Evolutionary conservation across 2,888 invertebrate genomes (phyloP), one percentile per base, ranked within the genome.

Genomic region (Sinopyrophorus schimmeli): DNA sequence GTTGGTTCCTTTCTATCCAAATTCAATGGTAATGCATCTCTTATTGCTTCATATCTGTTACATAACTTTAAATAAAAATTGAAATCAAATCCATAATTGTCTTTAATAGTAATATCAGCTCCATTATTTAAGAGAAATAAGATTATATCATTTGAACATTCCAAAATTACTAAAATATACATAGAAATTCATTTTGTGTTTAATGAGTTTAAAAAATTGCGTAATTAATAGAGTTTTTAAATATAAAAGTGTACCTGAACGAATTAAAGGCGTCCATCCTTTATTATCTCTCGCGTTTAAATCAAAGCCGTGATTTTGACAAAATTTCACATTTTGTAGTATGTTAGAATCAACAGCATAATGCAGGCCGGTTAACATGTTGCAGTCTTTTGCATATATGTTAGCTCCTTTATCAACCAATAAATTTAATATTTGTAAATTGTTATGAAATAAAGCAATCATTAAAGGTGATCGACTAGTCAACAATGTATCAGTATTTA

Each of bases 241-340:
- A 6, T 24, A 20, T 32, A 46, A 16, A 51, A n/a, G n/a, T 18
- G 4, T 28, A 79, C 80, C 68, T 12, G 79, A 79, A 64, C 80
- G 71, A 41, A 79, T 72, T 17, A 81, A 67, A 10, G 80, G 79
- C 2, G 80, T 80, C 80, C 80, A 80, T 0, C 77, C 77, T 49
- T 74, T 74, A 57, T 64, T 68, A 59, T 80, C 80, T 5, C 49
- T 56, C 0, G 61, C 71, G 2, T 61, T 55, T 2, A 78, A 57
- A 55, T 77, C 69, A 0, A 76, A 73, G 0, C 74, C 74, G 0
- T 55, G 57, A 3, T 57, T 37, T 31, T 80, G 52, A 54, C 70
- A 72, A 14, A 67, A 74, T 43, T 61, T 31, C 1, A 72, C 68
- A 48, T 56, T 63, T 16, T 67, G 64, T 5, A 74, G 17, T 47